Base-by-base conservation (phyloP, 2,797 vertebrate species). In the Lycodopsis pacificus region DNA sequence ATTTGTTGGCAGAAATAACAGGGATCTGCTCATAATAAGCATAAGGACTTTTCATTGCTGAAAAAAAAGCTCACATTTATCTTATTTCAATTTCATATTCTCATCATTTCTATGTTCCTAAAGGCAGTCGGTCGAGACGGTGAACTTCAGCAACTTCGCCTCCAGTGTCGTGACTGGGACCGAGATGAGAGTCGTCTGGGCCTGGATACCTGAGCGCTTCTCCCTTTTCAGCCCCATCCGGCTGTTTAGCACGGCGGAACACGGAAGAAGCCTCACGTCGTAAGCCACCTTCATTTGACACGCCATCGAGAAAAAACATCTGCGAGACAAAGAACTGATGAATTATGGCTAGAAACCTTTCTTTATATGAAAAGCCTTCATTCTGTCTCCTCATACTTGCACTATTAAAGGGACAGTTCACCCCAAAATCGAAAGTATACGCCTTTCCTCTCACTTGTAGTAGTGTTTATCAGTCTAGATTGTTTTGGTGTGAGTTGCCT, bases 121-220 rank as follows among this genome's bases (percentile, higher is more conserved):
- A 87, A 97, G 97, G 90, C 95, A 94, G 38, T 86, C 83, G 0
- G 95, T 96, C 51, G 95, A 96, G 80, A 92, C 91, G 0, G 94
- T 97, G 87, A 95, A 97, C 86, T 93, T 97, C 20, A 88, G 74
- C 70, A 93, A 74, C 82, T 95, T 97, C 81, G 92, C 73, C 86
- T 97, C 97, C 71, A 91, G 82, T 54, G 94, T 93, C 2, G 95
- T 97, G 54, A 96, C 93, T 0, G 90, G 85, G 20, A 96, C 94
- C 27, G 96, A 96, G 92, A 97, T 97, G 96, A 94, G 95, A 78
- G 89, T 96, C 0, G 30, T 97, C 64, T 97, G 97, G 97, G 96
- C 96, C 79, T 97, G 97, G 97, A 96, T 97, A 73, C 97, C 97
- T 0, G 96, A 97, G 71, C 95, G 97, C 34, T 97, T 96, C 82